Evolutionary conservation across 1,140 invertebrate species (phyloP).

Genomic region (Sinonovacula constricta): DNA sequence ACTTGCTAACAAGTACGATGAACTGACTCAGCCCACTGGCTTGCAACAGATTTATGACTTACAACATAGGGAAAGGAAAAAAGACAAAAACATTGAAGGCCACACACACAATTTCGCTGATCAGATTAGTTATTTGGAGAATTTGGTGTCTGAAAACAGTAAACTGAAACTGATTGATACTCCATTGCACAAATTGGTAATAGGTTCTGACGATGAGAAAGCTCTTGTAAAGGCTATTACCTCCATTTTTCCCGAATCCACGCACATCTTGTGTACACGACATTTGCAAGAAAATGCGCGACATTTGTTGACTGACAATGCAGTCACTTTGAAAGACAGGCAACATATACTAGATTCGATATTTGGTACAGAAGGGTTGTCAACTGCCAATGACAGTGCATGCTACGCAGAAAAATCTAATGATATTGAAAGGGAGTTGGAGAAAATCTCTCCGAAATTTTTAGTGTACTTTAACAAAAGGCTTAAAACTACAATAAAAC

Average conservation of each 20-base stretch:
- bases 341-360: background rate
- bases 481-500: background rate
- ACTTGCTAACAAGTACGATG: too few species aligned
- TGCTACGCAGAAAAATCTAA: background rate
- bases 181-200: constrained; percentile 5
- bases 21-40: too few species aligned
- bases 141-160: too few species aligned
- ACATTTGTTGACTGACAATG: constrained; percentile 11
- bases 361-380: constrained; percentile 3
- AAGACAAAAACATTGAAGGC: too few species aligned
- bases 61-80: too few species aligned
- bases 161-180: constrained; percentile 25
- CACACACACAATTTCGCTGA: too few species aligned
- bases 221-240: constrained; percentile 45
- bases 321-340: background rate
- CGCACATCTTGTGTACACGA: constrained; percentile 42
- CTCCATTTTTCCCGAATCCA: constrained; percentile 34
- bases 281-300: constrained; percentile 29
- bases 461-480: constrained; percentile 3
- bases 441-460: constrained; percentile 2
- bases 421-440: background rate
- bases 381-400: background rate
- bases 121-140: too few species aligned
- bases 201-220: constrained; percentile 44
- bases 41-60: too few species aligned